Percentiles rank a stretch among this genome's conserved stretches.
These are phyloP conservation scores for Accipiter cooperii DNA, from an alignment of 2,113 vertebrate genomes.

Conservation along the genomic window DNA sequence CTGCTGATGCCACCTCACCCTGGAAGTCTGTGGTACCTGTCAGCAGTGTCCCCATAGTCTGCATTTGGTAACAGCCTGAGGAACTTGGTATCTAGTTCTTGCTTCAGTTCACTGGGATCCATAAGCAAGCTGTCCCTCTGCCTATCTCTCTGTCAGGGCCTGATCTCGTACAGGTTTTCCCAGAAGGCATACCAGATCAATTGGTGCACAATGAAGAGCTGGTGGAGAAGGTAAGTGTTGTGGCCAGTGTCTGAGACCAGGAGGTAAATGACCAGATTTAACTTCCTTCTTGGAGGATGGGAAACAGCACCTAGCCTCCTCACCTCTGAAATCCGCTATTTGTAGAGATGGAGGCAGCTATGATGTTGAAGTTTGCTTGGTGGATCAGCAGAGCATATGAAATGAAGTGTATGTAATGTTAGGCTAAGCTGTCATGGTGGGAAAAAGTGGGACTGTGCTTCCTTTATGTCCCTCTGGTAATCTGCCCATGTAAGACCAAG, in stretches of 20 bases:
- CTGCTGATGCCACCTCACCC: not conserved
- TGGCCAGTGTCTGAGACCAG: not conserved
- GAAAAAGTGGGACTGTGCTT: not conserved
- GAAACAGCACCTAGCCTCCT: not conserved
- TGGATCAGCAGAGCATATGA: not conserved
- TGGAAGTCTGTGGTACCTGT: not conserved
- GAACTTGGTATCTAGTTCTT: not conserved
- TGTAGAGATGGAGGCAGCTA: not conserved
- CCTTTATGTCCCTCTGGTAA: not conserved
- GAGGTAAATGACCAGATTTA: not conserved
- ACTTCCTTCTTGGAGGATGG: not conserved
- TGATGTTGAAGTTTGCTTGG: not conserved
- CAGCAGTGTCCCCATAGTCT: not conserved
- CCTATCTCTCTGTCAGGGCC: not conserved
- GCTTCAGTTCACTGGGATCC: not conserved
- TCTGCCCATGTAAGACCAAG: not conserved
- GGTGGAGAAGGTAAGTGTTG: not conserved
- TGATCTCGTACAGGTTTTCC: not conserved
- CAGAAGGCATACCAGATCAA: not conserved
- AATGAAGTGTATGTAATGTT: not conserved
- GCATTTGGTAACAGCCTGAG: not conserved
- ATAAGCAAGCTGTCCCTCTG: not conserved
- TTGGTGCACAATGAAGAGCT: not conserved
- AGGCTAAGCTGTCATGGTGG: not conserved
- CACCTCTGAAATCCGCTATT: not conserved